Conservation (phyloP, 2,113 vertebrate species). For the Tragelaphus scriptus region DNA sequence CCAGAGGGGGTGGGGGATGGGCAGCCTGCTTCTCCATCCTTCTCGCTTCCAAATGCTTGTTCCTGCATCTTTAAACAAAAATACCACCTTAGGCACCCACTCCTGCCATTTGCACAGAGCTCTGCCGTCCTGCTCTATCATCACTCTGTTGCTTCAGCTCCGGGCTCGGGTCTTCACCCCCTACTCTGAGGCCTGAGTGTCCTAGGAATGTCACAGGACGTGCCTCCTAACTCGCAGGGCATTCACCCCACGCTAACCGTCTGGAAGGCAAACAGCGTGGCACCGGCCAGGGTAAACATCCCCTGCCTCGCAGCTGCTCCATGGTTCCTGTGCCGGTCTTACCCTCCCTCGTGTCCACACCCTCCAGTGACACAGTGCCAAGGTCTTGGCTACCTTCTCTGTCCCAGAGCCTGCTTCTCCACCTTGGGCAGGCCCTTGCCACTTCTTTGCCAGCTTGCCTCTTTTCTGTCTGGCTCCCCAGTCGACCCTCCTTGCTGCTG, state of each 20-base stretch:
- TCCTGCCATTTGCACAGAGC: accelerated
- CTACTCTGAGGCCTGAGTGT: neutral
- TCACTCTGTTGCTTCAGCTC: neutral
- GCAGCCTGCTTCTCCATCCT: neutral
- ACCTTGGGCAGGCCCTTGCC: neutral
- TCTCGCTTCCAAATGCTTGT: neutral
- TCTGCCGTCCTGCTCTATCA: neutral
- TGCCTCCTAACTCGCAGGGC: neutral
- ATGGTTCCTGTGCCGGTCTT: neutral
- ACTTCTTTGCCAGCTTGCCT: neutral
- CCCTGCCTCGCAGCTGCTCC: accelerated
- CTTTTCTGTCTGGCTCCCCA: neutral
- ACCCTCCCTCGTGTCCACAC: neutral
- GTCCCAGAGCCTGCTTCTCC: neutral
- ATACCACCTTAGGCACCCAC: neutral
- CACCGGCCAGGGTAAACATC: neutral
- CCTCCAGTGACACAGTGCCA: too few relatives aligned
- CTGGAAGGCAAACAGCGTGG: neutral
- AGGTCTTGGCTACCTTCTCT: neutral
- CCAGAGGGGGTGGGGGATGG: neutral
- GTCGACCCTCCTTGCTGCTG: accelerated
- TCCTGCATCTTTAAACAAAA: neutral
- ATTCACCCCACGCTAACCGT: accelerated
- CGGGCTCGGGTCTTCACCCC: neutral
- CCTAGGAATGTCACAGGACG: neutral